Evolutionary conservation across 2,888 invertebrate genomes (phyloP).

Genomic region (Microctonus aethiopoides): DNA sequence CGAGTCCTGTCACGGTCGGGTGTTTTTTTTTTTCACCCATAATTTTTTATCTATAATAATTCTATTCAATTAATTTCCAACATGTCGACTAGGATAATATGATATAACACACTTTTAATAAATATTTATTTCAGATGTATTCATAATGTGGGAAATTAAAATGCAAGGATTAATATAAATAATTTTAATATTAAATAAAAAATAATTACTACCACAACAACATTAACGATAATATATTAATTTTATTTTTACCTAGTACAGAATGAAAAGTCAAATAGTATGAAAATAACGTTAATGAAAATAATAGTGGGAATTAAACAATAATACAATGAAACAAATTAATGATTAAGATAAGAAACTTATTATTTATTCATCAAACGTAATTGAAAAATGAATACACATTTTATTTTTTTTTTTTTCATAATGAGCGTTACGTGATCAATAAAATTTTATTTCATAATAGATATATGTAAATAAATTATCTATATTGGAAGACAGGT

Average conservation of each 20-base stretch:
- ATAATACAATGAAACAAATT: neutral
- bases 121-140: too few species aligned
- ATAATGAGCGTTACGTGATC: neutral
- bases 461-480: neutral
- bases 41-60: neutral
- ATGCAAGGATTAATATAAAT: too few species aligned
- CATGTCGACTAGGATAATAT: too few species aligned
- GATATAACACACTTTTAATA: too few species aligned
- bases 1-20: conserved; percentile 67
- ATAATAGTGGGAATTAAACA: neutral
- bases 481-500: neutral
- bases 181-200: too few species aligned
- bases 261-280: neutral
- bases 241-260: neutral
- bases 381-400: neutral
- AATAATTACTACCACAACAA: too few species aligned
- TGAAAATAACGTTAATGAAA: neutral
- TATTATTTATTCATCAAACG: neutral
- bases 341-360: neutral
- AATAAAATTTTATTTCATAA: too few species aligned
- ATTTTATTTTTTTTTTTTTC: neutral
- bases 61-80: too few species aligned
- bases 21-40: conserved; percentile 44
- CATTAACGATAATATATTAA: too few species aligned
- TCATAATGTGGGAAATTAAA: too few species aligned